Percentiles rank a stretch among this genome's conserved stretches.
phyloP scores from a whole-genome alignment of 30 jellyfish, hydroid and myxozoan genomes.

The Turritopsis dohrnii region DNA sequence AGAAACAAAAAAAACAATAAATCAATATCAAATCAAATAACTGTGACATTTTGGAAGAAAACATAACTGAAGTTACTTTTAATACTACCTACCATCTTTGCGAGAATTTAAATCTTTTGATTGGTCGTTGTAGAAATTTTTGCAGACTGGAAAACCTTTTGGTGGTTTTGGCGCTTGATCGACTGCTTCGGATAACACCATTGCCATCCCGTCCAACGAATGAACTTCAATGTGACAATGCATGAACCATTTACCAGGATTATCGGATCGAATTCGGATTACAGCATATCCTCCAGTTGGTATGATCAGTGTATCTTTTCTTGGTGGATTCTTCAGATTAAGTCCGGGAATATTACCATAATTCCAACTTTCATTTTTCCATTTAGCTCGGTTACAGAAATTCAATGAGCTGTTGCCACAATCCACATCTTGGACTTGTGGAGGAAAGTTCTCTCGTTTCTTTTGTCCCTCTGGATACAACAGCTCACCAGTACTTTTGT shows the following conservation, averaged over 20 bases:
- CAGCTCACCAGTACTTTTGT: conserved; percentile 65
- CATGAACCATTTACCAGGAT: conserved; percentile 95
- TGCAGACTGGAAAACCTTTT: conserved; percentile 79
- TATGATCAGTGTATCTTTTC: conserved; percentile 73
- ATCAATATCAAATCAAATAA: too few species aligned
- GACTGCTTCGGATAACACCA: conserved; percentile 79
- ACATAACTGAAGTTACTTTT: too few species aligned
- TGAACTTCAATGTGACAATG: conserved; percentile 96
- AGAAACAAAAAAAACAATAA: too few species aligned
- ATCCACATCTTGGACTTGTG: conserved; percentile 38
- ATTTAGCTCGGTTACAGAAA: conserved; percentile 74
- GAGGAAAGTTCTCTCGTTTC: conserved; percentile 26
- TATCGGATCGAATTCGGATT: conserved; percentile 73
- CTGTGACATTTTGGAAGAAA: too few species aligned
- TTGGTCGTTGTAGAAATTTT: conserved; percentile 66
- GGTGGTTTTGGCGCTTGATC: conserved; percentile 79
- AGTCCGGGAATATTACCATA: conserved; percentile 79
- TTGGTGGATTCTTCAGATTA: conserved; percentile 68
- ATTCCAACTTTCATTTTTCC: conserved; percentile 50
- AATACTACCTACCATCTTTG: conserved; percentile 32
- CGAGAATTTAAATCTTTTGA: conserved; percentile 59
- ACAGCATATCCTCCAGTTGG: conserved; percentile 93
- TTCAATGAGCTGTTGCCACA: conserved; percentile 70
- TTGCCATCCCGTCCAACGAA: conserved; percentile 92
- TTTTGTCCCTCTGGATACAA: conserved; percentile 9